Conservation (phyloP, 1,140 invertebrate species). For the Hydropsyche tenuis region DNA sequence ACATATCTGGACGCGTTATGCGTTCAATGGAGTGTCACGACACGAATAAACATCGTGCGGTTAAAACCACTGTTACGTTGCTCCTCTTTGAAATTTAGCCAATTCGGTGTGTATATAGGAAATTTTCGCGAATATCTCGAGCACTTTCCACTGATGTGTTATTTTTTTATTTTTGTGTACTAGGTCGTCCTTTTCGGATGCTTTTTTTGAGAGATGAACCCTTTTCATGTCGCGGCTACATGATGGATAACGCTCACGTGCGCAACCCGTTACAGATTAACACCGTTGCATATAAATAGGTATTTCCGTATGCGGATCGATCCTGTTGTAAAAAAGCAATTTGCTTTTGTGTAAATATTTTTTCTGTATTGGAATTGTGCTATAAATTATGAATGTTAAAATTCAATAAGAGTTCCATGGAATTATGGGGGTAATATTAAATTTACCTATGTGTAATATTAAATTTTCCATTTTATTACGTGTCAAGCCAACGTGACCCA, state of each 20-base stretch:
- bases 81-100: not conserved
- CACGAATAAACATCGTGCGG: constrained; percentile 1
- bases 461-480: too few species aligned
- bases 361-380: too few species aligned
- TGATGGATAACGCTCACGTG: constrained; percentile 7
- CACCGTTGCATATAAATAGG: not conserved
- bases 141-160: not conserved
- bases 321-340: too few species aligned
- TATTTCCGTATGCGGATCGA: not conserved
- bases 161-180: not conserved
- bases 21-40: constrained; percentile 1
- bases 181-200: not conserved
- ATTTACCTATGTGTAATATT: too few species aligned
- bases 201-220: not conserved
- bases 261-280: not conserved
- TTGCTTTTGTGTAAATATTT: too few species aligned
- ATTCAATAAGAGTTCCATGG: too few species aligned
- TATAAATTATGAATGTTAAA: too few species aligned
- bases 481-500: too few species aligned
- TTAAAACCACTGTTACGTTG: not conserved
- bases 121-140: not conserved
- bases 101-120: not conserved
- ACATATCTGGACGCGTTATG: not conserved
- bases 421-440: too few species aligned
- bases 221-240: not conserved